A percentile compares a stretch with the other conserved stretches of the same genome.
These are phyloP conservation scores for Diachasmimorpha longicaudata DNA, from an alignment of 1,140 invertebrate genomes.

Conservation along the genomic window DNA sequence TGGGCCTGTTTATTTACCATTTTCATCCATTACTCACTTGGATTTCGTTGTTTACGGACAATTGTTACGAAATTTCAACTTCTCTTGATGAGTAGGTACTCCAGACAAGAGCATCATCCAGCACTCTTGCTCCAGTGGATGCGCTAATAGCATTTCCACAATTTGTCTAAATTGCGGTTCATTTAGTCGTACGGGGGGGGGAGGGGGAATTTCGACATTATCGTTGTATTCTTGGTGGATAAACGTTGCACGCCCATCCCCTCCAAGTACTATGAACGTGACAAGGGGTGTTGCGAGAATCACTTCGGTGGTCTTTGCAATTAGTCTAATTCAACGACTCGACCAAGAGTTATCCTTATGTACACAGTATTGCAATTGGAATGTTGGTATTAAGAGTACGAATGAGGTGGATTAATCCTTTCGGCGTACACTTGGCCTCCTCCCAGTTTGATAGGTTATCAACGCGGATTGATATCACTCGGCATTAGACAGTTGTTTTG, in stretches of 20 bases:
- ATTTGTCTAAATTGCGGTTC: neutral
- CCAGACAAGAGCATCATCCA: too few relatives aligned
- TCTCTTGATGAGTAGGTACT: neutral
- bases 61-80: too few relatives aligned
- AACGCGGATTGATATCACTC: too few relatives aligned
- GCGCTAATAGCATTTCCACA: neutral
- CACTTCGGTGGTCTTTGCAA: neutral
- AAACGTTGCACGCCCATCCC: neutral
- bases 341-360: neutral
- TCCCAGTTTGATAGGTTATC: too few relatives aligned
- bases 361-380: neutral
- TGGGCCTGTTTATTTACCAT: too few relatives aligned
- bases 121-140: neutral
- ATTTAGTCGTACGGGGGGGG: neutral
- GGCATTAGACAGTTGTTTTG: too few relatives aligned
- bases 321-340: neutral
- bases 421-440: too few relatives aligned
- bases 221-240: neutral
- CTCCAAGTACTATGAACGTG: neutral
- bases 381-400: neutral
- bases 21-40: too few relatives aligned
- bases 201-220: neutral
- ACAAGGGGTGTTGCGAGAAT: conserved; percentile 9
- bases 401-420: neutral
- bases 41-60: too few relatives aligned